Evolutionary conservation across 2,888 invertebrate species (phyloP).

Genomic region (Bhutanitis thaidina): DNA sequence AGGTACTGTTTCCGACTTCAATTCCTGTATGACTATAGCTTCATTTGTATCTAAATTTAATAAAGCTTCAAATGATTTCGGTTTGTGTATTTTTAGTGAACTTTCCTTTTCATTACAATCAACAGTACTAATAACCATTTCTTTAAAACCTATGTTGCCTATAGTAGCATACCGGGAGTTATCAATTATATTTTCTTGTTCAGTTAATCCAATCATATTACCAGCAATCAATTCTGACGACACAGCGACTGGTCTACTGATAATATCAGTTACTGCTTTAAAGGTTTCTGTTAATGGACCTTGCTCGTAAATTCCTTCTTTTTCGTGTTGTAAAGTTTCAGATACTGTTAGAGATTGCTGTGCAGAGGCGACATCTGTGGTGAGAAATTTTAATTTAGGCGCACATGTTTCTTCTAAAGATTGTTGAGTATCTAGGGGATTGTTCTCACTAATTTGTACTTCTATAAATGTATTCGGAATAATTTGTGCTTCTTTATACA

Average conservation of each 20-base stretch:
- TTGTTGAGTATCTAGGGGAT: conserved; percentile 65
- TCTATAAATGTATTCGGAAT: conserved; percentile 46
- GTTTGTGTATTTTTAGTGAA: conserved; percentile 30
- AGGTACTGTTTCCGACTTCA: conserved; percentile 64
- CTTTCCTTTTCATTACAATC: conserved; percentile 80
- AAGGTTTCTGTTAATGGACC: conserved; percentile 33
- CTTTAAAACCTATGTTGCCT: conserved; percentile 74
- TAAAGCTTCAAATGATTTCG: conserved; percentile 37
- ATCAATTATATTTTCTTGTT: conserved; percentile 27
- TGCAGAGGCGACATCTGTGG: conserved; percentile 43
- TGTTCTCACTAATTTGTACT: conserved; percentile 59
- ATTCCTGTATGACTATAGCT: conserved; percentile 76
- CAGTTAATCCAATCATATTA: conserved; percentile 48
- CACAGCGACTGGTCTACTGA: conserved; percentile 72
- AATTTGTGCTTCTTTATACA: conserved; percentile 54
- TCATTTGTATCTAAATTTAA: conserved; percentile 54
- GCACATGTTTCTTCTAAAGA: conserved; percentile 36
- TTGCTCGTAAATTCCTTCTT: conserved; percentile 46
- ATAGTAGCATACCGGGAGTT: conserved; percentile 63
- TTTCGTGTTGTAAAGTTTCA: conserved; percentile 59
- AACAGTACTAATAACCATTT: conserved; percentile 75
- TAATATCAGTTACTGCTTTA: conserved; percentile 63
- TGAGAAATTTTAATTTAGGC: conserved; percentile 47
- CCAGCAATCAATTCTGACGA: conserved; percentile 68
- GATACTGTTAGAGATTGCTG: conserved; percentile 49